Conservation (phyloP, 2,888 invertebrate species). For the Muscina levida region DNA sequence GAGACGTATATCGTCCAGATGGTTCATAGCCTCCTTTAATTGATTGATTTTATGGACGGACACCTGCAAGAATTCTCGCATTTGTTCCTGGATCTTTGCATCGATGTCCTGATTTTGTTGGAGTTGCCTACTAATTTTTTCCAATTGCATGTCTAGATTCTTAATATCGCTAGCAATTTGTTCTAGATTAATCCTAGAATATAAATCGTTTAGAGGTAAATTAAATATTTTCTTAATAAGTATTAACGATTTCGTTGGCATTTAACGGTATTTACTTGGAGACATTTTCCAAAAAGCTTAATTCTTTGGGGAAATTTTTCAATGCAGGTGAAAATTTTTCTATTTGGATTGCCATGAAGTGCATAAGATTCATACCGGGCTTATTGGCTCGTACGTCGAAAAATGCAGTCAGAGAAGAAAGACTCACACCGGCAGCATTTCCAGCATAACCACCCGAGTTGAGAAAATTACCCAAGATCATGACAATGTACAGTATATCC, state of each 20-base stretch:
- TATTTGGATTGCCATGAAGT: conserved; percentile 96
- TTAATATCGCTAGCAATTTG: conserved; percentile 93
- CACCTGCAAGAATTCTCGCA: conserved; percentile 88
- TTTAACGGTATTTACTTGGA: conserved; percentile 84
- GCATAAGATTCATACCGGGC: conserved; percentile 96
- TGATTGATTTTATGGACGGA: conserved; percentile 89
- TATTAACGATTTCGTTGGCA: too few relatives aligned
- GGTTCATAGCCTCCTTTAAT: conserved; percentile 88
- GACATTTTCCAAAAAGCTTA: conserved; percentile 93
- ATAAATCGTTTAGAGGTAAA: background rate
- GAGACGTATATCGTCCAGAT: conserved; percentile 89
- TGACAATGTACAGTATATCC: conserved; percentile 95
- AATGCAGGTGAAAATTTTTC: conserved; percentile 92
- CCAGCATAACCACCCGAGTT: conserved; percentile 98
- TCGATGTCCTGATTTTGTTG: conserved; percentile 87
- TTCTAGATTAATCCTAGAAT: conserved; percentile 90
- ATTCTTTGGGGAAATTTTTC: conserved; percentile 90
- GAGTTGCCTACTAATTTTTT: conserved; percentile 89
- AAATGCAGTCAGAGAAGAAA: conserved; percentile 94
- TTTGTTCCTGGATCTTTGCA: conserved; percentile 91
- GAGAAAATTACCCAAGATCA: conserved; percentile 97
- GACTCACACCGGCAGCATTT: conserved; percentile 96
- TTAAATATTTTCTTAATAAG: background rate
- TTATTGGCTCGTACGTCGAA: conserved; percentile 97
- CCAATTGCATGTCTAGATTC: conserved; percentile 88